Conservation (phyloP, 2,888 invertebrate species). For the Gastrophysa polygoni region DNA sequence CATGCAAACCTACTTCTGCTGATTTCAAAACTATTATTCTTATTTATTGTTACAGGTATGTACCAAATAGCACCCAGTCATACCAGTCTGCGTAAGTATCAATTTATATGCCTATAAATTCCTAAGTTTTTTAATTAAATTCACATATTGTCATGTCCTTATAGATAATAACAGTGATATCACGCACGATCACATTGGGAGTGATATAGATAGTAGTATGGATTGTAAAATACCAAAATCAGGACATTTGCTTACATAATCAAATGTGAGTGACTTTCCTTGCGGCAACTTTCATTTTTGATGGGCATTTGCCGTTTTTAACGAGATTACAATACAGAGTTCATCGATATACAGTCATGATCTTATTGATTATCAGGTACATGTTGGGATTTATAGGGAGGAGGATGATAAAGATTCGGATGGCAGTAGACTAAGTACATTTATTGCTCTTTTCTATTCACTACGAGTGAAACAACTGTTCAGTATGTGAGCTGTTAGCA, state of each 20-base stretch:
- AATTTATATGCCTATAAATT: not conserved
- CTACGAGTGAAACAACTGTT: no score
- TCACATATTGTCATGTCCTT: conserved; percentile 6
- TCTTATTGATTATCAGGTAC: no score
- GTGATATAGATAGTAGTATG: conserved; percentile 20
- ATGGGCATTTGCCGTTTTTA: not conserved
- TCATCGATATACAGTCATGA: no score
- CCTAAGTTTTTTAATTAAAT: not conserved
- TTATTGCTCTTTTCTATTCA: no score
- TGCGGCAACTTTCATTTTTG: conserved; percentile 16
- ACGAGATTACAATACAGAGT: no score
- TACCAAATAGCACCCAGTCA: not conserved
- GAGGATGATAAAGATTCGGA: no score
- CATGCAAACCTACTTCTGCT: not conserved
- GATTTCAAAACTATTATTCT: not conserved
- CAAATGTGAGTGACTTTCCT: conserved; percentile 27
- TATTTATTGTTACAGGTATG: conserved; percentile 25
- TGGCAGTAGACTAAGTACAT: no score
- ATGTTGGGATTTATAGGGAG: no score
- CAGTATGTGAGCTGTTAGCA: no score
- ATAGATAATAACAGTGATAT: conserved; percentile 10
- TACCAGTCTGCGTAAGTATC: not conserved
- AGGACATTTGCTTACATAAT: conserved; percentile 28
- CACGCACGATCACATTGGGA: not conserved
- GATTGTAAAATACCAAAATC: conserved; percentile 28